Evolutionary conservation across 2,113 vertebrate genomes (phyloP).

Genomic region (Panthera leo): DNA sequence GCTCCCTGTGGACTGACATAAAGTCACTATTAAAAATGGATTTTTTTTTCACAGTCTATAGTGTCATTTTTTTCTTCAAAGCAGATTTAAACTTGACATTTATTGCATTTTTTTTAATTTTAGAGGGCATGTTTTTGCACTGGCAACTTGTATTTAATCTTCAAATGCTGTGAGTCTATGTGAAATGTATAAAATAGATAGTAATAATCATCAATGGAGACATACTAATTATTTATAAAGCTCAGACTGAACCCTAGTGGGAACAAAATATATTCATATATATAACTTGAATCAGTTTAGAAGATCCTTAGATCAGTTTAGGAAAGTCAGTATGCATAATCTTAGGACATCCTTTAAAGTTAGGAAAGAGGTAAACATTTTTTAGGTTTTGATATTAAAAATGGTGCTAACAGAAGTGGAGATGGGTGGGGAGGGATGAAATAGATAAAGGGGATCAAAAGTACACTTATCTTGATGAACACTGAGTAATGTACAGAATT

Average conservation of each 20-base stretch:
- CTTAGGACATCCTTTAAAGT: background rate
- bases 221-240: conserved; percentile 69
- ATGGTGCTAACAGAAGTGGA: background rate
- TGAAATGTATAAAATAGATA: conserved; percentile 39
- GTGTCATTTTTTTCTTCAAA: conserved; percentile 74
- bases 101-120: conserved; percentile 60
- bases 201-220: conserved; percentile 61
- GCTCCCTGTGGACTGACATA: conserved; percentile 79
- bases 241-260: conserved; percentile 57
- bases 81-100: conserved; percentile 82
- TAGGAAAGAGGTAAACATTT: background rate
- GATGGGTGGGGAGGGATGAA: background rate
- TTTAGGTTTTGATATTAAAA: background rate
- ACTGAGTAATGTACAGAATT: background rate
- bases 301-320: background rate
- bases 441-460: background rate
- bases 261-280: background rate
- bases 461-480: background rate
- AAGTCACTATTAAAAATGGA: conserved; percentile 82
- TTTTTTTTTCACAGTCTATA: conserved; percentile 71
- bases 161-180: conserved; percentile 61
- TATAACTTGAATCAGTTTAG: background rate
- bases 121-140: conserved; percentile 20
- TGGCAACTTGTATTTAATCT: conserved; percentile 74
- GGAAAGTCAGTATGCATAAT: background rate